Conservation (phyloP, 2,113 vertebrate species). For the Gasterosteus nipponicus region DNA sequence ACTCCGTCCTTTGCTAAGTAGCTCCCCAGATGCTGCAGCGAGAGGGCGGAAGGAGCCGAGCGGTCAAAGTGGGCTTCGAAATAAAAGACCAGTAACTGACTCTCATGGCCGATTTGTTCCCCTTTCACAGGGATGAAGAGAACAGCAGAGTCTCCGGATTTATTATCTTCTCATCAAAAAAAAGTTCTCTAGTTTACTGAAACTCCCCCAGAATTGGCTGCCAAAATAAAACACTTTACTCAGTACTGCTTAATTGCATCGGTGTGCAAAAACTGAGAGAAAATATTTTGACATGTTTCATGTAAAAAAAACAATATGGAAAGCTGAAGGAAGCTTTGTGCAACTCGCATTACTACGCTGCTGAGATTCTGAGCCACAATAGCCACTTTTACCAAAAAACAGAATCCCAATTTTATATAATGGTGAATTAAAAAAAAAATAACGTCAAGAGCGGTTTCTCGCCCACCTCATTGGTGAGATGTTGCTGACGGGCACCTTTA, state of each 20-base stretch:
- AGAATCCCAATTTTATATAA: not conserved
- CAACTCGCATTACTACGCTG: not conserved
- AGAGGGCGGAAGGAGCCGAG: conserved; percentile 27
- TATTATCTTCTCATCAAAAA: conserved; percentile 60
- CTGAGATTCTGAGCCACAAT: not conserved
- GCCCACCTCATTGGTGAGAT: not conserved
- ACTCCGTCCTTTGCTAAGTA: conserved; percentile 39
- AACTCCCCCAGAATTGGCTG: not conserved
- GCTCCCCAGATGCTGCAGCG: conserved; percentile 52
- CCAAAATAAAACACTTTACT: not conserved
- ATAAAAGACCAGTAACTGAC: conserved; percentile 54
- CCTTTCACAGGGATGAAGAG: conserved; percentile 15
- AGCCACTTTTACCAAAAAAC: not conserved
- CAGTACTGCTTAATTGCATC: not conserved
- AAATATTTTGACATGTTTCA: not conserved
- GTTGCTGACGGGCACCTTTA: not conserved
- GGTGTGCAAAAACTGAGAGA: not conserved
- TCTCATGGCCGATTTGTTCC: conserved; percentile 47
- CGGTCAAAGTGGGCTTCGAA: conserved; percentile 25
- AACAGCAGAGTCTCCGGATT: conserved; percentile 30
- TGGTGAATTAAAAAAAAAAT: not conserved
- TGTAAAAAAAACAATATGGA: not conserved
- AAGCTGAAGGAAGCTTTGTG: not conserved
- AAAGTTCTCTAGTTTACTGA: not conserved
- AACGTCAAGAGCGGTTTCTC: not conserved